phyloP scores from a whole-genome alignment of 2,888 invertebrate species.

The Andricus curvator region DNA sequence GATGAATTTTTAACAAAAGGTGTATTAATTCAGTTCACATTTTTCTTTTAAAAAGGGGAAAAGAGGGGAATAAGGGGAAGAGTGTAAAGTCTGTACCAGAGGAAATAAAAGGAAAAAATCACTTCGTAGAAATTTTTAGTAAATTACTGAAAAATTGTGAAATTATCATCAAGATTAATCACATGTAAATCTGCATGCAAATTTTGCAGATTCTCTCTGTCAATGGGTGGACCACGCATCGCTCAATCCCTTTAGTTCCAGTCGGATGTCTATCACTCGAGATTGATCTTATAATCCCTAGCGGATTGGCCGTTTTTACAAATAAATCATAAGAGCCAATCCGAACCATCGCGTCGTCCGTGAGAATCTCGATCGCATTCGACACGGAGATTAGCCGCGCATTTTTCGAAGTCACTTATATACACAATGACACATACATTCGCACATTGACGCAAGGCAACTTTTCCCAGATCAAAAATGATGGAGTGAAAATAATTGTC shows the following conservation, averaged over 20 bases:
- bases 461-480: conserved; percentile 32
- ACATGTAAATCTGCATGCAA: background rate
- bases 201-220: background rate
- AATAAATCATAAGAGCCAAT: conserved; percentile 62
- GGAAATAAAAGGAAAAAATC: background rate
- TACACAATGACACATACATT: conserved; percentile 25
- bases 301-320: conserved; percentile 54
- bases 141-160: background rate
- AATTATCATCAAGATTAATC: background rate
- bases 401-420: conserved; percentile 55
- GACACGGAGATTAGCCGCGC: conserved; percentile 69
- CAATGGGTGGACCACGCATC: conserved; percentile 17
- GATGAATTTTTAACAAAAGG: too few species aligned
- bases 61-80: too few species aligned
- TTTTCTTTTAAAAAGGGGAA: too few species aligned
- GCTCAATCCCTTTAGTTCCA: conserved; percentile 62
- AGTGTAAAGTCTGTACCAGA: background rate
- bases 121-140: too few species aligned
- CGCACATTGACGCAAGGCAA: conserved; percentile 18
- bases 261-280: conserved; percentile 56
- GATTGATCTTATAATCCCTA: conserved; percentile 60
- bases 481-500: conserved; percentile 31
- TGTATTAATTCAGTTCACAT: too few species aligned
- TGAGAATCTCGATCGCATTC: conserved; percentile 69
- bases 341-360: conserved; percentile 52